A percentile compares a stretch with the other conserved stretches of the same genome.
Conservation (phyloP, 2,113 vertebrate species). For the Junco hyemalis region DNA sequence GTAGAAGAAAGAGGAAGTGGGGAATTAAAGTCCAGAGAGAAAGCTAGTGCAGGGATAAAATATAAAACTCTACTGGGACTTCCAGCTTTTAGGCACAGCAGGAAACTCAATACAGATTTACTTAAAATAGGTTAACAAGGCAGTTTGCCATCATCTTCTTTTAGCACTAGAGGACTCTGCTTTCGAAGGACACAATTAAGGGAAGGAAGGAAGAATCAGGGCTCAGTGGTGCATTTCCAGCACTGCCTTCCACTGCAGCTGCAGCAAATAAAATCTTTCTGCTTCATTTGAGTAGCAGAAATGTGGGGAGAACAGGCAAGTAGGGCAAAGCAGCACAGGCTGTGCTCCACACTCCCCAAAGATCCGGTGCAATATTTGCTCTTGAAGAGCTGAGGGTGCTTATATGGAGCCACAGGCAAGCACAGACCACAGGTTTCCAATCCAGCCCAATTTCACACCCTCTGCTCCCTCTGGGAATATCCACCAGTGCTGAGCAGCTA, state of each 20-base stretch:
- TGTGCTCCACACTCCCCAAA: neutral
- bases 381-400: neutral
- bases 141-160: conserved; percentile 60
- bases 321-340: neutral
- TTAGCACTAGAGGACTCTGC: conserved; percentile 50
- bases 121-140: conserved; percentile 70
- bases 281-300: neutral
- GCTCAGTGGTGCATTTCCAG: neutral
- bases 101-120: conserved; percentile 65
- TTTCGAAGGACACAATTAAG: conserved; percentile 61
- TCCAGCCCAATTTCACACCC: neutral
- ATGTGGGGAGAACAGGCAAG: neutral
- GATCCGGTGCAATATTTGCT: neutral
- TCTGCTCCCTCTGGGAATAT: neutral
- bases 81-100: conserved; percentile 60
- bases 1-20: conserved; percentile 25
- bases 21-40: conserved; percentile 59
- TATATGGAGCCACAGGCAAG: neutral
- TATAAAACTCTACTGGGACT: conserved; percentile 55
- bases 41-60: conserved; percentile 43
- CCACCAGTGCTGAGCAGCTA: neutral
- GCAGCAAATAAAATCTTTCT: neutral
- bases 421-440: neutral
- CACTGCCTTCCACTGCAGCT: neutral
- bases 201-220: neutral